phyloP scores from a whole-genome alignment of 1,140 invertebrate species.

The Hypothenemus hampei region DNA sequence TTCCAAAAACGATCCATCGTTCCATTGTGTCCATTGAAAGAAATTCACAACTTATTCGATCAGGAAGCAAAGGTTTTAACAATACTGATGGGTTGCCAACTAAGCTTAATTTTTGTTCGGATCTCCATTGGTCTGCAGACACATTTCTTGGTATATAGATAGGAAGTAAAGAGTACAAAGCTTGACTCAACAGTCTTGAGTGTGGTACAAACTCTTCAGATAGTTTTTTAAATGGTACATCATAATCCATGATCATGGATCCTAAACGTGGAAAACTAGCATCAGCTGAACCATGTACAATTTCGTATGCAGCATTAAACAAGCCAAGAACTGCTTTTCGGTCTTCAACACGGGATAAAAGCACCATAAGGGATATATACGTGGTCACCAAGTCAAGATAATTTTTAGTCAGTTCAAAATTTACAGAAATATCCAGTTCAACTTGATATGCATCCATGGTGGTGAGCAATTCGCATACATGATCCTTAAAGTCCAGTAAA shows the following conservation, averaged over 20 bases:
- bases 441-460: slow-evolving; percentile 97
- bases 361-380: slow-evolving; percentile 93
- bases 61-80: slow-evolving; percentile 89
- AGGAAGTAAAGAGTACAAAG: slow-evolving; percentile 79
- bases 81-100: slow-evolving; percentile 87
- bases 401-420: slow-evolving; percentile 93
- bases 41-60: slow-evolving; percentile 96
- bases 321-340: slow-evolving; percentile 93
- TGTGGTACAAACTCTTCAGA: slow-evolving; percentile 97
- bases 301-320: slow-evolving; percentile 96
- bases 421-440: slow-evolving; percentile 89
- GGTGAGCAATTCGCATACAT: slow-evolving; percentile 93
- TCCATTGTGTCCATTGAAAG: slow-evolving; percentile 93
- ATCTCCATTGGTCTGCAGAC: slow-evolving; percentile 89
- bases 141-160: slow-evolving; percentile 88
- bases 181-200: slow-evolving; percentile 77
- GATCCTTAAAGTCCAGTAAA: slow-evolving; percentile 96
- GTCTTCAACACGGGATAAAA: slow-evolving; percentile 95
- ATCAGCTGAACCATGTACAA: slow-evolving; percentile 67
- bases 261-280: slow-evolving; percentile 37
- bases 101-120: slow-evolving; percentile 90
- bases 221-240: slow-evolving; percentile 91
- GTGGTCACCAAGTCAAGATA: slow-evolving; percentile 93
- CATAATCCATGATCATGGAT: slow-evolving; percentile 93
- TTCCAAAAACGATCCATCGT: slow-evolving; percentile 94